Base-by-base conservation (phyloP, 1,140 invertebrate genomes). In the Dreissena polymorpha region DNA sequence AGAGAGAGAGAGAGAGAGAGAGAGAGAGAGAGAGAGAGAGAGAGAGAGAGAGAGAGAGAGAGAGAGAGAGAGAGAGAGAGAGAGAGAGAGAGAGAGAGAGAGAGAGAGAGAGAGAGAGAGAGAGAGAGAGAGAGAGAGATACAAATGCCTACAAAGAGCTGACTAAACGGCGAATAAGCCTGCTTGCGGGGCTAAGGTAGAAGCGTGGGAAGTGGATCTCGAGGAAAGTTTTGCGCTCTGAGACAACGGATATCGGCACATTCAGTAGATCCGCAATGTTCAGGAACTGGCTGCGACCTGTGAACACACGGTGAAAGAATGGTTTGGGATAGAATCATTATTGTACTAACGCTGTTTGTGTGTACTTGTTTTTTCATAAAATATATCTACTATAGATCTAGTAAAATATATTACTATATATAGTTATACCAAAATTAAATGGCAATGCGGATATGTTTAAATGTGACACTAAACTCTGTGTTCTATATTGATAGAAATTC, bases 261-360 rank as follows among this genome's bases (percentile, higher is more conserved):
- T 83, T 83, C 16, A 83, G 29, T 13, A 83, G 27, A 23, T 83
- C 53, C 18, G 72, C 72, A 21, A 83, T 69, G 29, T 73, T 75
- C 3, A 83, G 50, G 27, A 83, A 83, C 80, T 83, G 72, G 0
- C 67, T 25, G 7, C 73, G 71, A 60, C 71, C 80, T 83, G 72
- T 18, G 53, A 29, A 10, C n/a, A 12, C 57, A 60, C 21, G 12
- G 57, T 60, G 21, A 5, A 60, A 18, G 57, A 39, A 39, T 25
- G 60, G 10, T 5, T 63, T 2, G 18, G 10, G 60, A 25, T 25
- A 63, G 23, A 39, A 2, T 39, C 39, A 5, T 39, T 39, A 39
- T 39, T 5, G 39, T 39, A 8, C 8, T 8, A 5, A 39, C 39
- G 39, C 2, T 39, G 39, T 39, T 39, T 5, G 2, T 39, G 39